Evolutionary conservation across 2,888 invertebrate genomes (phyloP), one percentile per base, ranked within the genome.

Genomic region (Hipparchia sbordonii): DNA sequence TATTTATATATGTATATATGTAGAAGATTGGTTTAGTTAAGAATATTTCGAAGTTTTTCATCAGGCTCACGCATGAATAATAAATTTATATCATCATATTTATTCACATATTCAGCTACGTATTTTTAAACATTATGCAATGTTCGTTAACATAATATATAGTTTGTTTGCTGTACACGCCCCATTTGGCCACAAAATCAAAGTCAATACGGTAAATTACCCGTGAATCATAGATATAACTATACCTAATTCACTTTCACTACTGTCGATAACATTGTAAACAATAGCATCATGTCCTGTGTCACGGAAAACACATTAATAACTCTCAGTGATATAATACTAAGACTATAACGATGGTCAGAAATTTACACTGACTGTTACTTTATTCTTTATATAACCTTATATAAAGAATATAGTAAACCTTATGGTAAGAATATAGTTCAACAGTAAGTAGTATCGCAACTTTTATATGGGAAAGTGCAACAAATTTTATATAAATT

Each of bases 131-230:
- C 33, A 39, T 60, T 39, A 39, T 33, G 12, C 10, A 60, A 12
- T 52, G 65, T 33, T 52, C 6, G 4, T 52, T 65, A 33, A 33
- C 23, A 12, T 65, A 39, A 39, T 63, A 23, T 51, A 45, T 67
- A 67, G 39, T 23, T 33, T n/a, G n/a, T 23, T 54, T 45, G 39
- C 66, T 9, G 56, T 68, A 33, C 57, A 59, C 59, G 48, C 68
- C 59, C 57, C 68, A 67, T 45, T 70, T 70, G 33, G 69, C 52
- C 62, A 66, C 69, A 70, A 67, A 76, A 76, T 71, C 73, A 76
- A 73, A 76, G 73, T 69, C 70, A 74, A 75, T 72, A 71, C 33
- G 54, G 66, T 60, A 74, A 76, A 77, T 72, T 76, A 72, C 72
- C 70, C 76, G 71, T 71, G 71, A 73, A 76, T 75, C 70, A 70